phyloP scores from a whole-genome alignment of 2,797 vertebrate genomes.

The Eulemur albifrons region DNA sequence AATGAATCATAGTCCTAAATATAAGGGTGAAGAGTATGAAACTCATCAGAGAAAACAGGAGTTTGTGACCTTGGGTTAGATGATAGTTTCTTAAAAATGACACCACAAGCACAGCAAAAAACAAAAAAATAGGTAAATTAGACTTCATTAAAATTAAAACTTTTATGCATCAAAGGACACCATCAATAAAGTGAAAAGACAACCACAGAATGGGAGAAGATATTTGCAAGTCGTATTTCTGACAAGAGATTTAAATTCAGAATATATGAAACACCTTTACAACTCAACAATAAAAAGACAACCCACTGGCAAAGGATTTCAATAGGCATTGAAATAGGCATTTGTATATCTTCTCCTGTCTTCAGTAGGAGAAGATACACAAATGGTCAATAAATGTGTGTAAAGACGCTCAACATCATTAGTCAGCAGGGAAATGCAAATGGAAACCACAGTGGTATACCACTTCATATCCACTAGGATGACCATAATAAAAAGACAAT shows the following conservation, averaged over 20 bases:
- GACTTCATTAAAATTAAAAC: background rate
- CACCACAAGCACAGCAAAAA: background rate
- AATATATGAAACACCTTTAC: background rate
- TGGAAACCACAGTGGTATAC: background rate
- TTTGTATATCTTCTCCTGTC: too few species aligned
- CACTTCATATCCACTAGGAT: background rate
- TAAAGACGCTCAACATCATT: background rate
- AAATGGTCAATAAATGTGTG: background rate
- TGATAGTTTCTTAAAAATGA: background rate
- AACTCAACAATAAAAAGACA: background rate
- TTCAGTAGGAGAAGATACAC: background rate
- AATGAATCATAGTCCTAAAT: background rate
- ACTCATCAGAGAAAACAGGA: background rate
- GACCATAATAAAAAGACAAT: background rate
- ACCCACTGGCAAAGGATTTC: background rate
- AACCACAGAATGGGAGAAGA: too few species aligned
- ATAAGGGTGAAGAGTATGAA: background rate
- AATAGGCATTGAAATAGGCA: background rate
- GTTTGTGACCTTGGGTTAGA: background rate
- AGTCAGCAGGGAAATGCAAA: background rate
- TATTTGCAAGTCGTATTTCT: background rate
- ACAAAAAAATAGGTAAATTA: background rate
- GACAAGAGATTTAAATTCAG: background rate
- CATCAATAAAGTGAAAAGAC: background rate
- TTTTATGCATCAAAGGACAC: background rate